Base-by-base conservation (phyloP, 2,113 vertebrate species). In the Xyrauchen texanus region DNA sequence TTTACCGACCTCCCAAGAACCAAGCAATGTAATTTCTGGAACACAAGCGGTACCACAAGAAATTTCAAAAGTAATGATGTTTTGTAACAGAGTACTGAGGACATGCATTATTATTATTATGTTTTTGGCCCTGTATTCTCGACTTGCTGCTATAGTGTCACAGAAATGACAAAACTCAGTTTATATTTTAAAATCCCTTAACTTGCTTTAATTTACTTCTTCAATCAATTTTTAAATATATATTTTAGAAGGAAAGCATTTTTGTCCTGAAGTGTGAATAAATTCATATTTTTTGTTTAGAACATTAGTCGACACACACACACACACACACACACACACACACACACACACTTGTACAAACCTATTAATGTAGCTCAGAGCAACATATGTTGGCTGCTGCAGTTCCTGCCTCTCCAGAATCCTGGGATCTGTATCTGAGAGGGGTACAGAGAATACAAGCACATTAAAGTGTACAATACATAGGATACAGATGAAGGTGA, bases 351-450 rank as follows among this genome's bases (percentile, higher is more conserved):
- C 47, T 58, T n/a, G 4, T 1, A 64, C 77, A 34, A n/a, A 99
- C 98, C 97, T 97, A 91, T 98, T 99, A 88, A 99, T 98, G 91
- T 99, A 99, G 91, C 98, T 99, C 81, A 99, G 91, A 89, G 98
- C 98, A 79, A 99, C 93, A 87, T 99, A 99, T 52, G 98, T 99
- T 81, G 98, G 98, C 89, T 99, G 98, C 88, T 99, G 98, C 88
- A 99, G 93, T 89, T 99, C 98, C 91, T 99, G 98, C 91, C 98
- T 98, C 90, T 99, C 98, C 94, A 99, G 91, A 66, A 99, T 96
- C 87, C 98, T 93, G 15, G 98, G 98, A 89, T 99, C 98, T 82
- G 97, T 99, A 92, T 99, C 98, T 99, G 89, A 87, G 5, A 75
- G 21, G 53, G 21, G 21, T 34, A 34, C 21, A 34, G 7, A 67